Conservation (phyloP, 2,113 vertebrate genomes). For the Indicator maculatus region DNA sequence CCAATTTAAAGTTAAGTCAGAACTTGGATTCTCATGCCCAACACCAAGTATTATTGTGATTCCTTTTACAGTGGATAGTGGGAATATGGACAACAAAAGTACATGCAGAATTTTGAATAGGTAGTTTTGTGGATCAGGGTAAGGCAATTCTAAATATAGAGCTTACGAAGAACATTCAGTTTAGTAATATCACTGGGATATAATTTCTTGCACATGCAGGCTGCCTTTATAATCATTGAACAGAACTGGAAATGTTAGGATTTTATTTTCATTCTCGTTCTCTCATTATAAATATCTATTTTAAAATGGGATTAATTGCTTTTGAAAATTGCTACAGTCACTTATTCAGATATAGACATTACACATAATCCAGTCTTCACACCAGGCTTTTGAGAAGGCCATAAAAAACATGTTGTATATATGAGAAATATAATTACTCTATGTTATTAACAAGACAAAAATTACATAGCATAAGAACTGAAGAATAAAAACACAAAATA, state of each 20-base stretch:
- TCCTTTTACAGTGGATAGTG: neutral
- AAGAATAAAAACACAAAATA: neutral
- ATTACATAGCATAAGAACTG: neutral
- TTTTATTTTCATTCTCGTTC: neutral
- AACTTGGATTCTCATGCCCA: neutral
- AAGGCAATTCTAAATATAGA: neutral
- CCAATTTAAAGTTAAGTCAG: neutral
- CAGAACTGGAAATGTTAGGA: neutral
- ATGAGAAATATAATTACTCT: neutral
- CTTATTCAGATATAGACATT: neutral
- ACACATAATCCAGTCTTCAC: neutral
- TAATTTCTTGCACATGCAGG: neutral
- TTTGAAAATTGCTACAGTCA: neutral
- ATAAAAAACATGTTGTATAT: neutral
- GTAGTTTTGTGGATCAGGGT: neutral
- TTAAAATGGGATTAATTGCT: neutral
- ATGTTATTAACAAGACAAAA: neutral
- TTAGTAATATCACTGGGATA: neutral
- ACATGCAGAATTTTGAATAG: accelerated
- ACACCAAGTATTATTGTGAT: neutral
- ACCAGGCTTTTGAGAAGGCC: neutral
- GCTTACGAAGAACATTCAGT: neutral
- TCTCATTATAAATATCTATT: neutral
- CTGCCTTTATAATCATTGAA: neutral
- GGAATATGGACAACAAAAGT: neutral